A percentile compares a stretch with the other conserved stretches of the same genome.
Evolutionary conservation across 2,113 vertebrate genomes (phyloP).

Genomic region (Oenanthe melanoleuca): DNA sequence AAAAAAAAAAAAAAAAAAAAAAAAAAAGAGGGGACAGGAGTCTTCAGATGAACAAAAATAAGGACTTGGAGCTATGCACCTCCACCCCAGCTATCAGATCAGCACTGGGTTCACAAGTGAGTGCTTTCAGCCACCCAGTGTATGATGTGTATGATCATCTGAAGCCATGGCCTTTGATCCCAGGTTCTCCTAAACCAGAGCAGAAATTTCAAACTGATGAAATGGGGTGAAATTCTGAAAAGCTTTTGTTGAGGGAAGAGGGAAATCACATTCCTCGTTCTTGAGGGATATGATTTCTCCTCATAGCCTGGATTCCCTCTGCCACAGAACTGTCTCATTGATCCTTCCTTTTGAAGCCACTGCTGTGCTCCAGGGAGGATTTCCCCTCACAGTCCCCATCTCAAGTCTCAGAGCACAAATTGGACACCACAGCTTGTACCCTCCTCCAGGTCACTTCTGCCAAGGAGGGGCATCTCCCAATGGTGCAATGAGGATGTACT

Average conservation of each 20-base stretch:
- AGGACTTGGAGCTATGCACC: not conserved
- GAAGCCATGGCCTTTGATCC: not conserved
- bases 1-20: not conserved
- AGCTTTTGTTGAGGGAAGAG: not conserved
- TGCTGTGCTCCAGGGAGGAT: not conserved
- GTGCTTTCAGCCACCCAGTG: not conserved
- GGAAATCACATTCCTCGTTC: not conserved
- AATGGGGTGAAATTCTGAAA: not conserved
- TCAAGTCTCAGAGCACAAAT: not conserved
- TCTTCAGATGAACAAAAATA: not conserved
- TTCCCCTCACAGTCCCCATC: not conserved
- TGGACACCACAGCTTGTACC: not conserved
- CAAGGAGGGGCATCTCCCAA: not conserved
- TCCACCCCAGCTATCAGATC: not conserved
- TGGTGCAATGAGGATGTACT: not conserved
- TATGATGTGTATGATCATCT: not conserved
- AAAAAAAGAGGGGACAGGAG: not conserved
- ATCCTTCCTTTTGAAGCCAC: not conserved
- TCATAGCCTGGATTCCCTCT: not conserved
- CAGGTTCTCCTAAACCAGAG: not conserved
- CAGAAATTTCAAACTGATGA: not conserved
- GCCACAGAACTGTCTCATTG: not conserved
- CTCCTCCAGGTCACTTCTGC: not conserved
- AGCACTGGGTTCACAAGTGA: not conserved
- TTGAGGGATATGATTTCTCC: not conserved